Evolutionary conservation across 2,888 invertebrate species (phyloP).

Genomic region (Melinaea marsaeus): DNA sequence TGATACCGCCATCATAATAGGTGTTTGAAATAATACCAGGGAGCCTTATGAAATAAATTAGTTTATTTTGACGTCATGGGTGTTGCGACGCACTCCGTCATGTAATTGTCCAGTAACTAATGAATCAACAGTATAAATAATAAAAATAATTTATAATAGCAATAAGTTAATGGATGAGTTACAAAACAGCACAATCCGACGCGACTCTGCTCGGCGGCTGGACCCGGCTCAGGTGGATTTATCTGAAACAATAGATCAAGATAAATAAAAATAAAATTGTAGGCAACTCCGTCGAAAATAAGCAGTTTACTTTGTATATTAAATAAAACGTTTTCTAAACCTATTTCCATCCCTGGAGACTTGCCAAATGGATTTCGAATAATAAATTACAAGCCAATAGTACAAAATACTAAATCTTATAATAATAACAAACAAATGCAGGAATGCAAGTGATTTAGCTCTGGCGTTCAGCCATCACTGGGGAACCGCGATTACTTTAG

Average conservation of each 20-base stretch:
- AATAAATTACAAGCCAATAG: no score
- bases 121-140: slow-evolving; percentile 74
- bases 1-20: background rate
- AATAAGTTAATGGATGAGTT: slow-evolving; percentile 76
- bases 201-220: slow-evolving; percentile 48
- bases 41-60: slow-evolving; percentile 72
- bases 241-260: slow-evolving; percentile 48
- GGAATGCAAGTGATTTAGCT: no score
- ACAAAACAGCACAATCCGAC: slow-evolving; percentile 66
- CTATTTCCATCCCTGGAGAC: no score
- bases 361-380: no score
- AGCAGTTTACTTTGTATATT: no score
- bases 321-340: no score
- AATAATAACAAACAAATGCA: no score
- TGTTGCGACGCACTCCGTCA: slow-evolving; percentile 53
- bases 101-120: slow-evolving; percentile 66
- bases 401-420: no score
- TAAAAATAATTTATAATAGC: slow-evolving; percentile 77
- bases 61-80: slow-evolving; percentile 72
- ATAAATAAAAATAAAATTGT: no score
- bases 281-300: no score
- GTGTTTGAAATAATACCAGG: slow-evolving; percentile 26
- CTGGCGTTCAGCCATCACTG: no score
- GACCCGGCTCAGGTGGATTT: slow-evolving; percentile 49
- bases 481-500: no score